These are phyloP conservation scores for Perognathus longimembris DNA, from an alignment of 2,113 vertebrate genomes.

Conservation along the genomic window DNA sequence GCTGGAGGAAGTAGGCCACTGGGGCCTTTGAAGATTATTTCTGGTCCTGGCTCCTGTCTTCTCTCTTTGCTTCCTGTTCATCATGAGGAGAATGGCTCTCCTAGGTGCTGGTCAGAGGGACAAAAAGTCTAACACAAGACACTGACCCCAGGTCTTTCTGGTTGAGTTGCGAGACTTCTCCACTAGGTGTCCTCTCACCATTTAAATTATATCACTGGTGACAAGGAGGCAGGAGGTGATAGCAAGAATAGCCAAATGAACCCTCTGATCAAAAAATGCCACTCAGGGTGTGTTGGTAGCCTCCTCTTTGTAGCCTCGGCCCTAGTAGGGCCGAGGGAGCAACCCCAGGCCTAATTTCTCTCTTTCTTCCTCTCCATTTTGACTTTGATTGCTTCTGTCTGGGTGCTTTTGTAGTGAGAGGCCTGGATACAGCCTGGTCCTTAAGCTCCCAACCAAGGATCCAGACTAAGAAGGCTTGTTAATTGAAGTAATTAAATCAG, in stretches of 20 bases:
- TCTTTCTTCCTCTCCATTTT: not conserved
- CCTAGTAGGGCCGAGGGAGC: not conserved
- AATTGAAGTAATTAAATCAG: constrained; percentile 83
- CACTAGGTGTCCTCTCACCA: not conserved
- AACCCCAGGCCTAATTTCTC: not conserved
- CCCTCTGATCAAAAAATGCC: too few species aligned
- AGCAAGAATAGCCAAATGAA: not conserved
- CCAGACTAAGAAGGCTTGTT: constrained; percentile 69
- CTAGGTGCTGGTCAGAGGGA: too few species aligned
- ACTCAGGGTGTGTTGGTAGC: too few species aligned
- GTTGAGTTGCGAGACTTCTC: rapidly evolving
- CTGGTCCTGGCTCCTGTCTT: not conserved
- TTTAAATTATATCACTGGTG: not conserved
- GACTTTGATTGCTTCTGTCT: not conserved
- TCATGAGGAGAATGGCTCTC: too few species aligned
- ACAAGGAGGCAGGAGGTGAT: not conserved
- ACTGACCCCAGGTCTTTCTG: not conserved
- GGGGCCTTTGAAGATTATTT: not conserved
- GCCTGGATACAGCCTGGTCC: constrained; percentile 40
- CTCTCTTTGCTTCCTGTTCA: too few species aligned
- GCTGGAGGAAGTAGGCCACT: not conserved
- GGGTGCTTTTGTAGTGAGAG: not conserved
- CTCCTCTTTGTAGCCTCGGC: not conserved
- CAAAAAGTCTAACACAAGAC: not conserved
- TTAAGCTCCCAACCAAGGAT: constrained; percentile 21